phyloP scores from a whole-genome alignment of 2,797 vertebrate species.

The Sarcoramphus papa region DNA sequence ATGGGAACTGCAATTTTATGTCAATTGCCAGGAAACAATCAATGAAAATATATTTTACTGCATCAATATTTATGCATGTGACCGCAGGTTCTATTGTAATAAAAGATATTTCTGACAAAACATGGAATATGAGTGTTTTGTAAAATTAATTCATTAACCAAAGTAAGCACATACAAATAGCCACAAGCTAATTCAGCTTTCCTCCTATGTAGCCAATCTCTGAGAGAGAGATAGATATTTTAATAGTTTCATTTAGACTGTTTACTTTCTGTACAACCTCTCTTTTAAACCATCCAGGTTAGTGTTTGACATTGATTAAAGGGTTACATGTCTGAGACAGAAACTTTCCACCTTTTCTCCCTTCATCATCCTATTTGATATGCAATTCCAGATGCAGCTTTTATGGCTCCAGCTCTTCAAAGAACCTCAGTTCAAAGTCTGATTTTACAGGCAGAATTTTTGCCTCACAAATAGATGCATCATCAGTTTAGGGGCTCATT shows the following conservation, averaged over 20 bases:
- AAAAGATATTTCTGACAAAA: conserved; percentile 12
- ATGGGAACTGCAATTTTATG: neutral
- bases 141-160: neutral
- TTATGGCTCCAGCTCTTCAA: neutral
- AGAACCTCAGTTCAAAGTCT: neutral
- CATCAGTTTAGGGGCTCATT: neutral
- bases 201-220: neutral
- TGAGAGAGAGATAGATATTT: neutral
- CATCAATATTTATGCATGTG: conserved; percentile 21
- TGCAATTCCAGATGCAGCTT: neutral
- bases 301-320: neutral
- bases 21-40: neutral
- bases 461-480: neutral
- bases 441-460: neutral
- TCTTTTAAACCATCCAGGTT: neutral
- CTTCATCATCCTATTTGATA: neutral
- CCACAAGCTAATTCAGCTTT: neutral
- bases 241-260: neutral
- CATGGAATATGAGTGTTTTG: neutral
- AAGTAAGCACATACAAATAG: neutral
- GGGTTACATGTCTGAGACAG: neutral
- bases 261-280: neutral
- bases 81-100: neutral
- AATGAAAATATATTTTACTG: neutral
- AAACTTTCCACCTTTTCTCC: neutral